Conservation (phyloP, 2,888 invertebrate species). For the Dugesia japonica region DNA sequence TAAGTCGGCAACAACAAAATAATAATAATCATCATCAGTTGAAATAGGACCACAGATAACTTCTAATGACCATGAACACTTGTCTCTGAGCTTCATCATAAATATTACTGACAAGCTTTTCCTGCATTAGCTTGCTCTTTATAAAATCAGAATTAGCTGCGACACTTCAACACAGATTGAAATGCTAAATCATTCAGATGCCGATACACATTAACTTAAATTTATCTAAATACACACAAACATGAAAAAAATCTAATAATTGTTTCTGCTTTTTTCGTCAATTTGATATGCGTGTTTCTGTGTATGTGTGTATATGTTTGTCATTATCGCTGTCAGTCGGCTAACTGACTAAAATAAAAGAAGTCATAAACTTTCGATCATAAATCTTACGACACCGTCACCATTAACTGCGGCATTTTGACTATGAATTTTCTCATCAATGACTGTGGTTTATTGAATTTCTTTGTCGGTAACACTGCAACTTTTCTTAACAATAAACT, state of each 20-base stretch:
- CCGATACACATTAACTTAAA: background rate
- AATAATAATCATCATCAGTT: background rate
- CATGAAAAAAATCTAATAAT: background rate
- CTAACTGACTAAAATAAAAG: background rate
- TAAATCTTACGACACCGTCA: background rate
- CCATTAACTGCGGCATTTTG: background rate
- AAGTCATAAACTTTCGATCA: background rate
- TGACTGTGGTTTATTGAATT: background rate
- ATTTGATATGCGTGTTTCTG: background rate
- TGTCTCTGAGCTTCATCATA: background rate
- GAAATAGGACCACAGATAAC: background rate
- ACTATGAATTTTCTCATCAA: background rate
- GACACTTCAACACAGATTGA: background rate
- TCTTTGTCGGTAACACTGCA: background rate
- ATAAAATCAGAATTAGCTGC: background rate
- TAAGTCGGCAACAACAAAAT: background rate
- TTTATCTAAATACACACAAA: background rate
- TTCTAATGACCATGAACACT: background rate
- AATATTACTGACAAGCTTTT: background rate
- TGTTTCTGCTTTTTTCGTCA: background rate
- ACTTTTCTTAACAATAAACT: background rate
- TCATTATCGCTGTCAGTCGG: background rate
- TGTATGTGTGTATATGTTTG: background rate
- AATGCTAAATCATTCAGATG: background rate
- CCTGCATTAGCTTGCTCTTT: background rate